phyloP scores from a whole-genome alignment of 92 coral and sea anemone species.

The Plumapathes pennacea region DNA sequence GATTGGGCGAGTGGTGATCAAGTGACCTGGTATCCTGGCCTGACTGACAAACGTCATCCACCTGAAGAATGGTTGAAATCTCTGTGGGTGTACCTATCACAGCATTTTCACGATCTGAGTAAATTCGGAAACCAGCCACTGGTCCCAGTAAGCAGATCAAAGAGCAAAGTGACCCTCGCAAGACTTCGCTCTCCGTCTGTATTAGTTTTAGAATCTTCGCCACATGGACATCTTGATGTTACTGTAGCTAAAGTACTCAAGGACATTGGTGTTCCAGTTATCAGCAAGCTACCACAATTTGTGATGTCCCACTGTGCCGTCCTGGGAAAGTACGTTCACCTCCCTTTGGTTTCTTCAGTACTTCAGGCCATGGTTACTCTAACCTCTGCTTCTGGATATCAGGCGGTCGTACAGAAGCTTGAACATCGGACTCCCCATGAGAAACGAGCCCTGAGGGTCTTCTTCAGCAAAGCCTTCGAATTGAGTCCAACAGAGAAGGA shows the following conservation, averaged over 20 bases:
- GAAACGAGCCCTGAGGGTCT: slow-evolving; percentile 43
- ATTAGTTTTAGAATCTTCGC: slow-evolving; percentile 26
- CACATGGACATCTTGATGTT: slow-evolving; percentile 19
- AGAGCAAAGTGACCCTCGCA: slow-evolving; percentile 17
- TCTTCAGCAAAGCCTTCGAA: slow-evolving; percentile 22
- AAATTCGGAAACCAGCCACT: slow-evolving; percentile 56
- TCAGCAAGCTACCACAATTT: slow-evolving; percentile 46
- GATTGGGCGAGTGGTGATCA: slow-evolving; percentile 38
- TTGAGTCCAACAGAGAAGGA: slow-evolving; percentile 9
- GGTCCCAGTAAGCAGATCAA: slow-evolving; percentile 37
- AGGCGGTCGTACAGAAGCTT: too few species aligned
- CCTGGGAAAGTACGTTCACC: slow-evolving; percentile 34
- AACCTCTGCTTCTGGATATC: neutral
- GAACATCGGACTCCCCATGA: slow-evolving; percentile 20
- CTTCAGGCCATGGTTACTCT: slow-evolving; percentile 25
- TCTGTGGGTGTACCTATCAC: slow-evolving; percentile 66
- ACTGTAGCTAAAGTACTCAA: slow-evolving; percentile 7
- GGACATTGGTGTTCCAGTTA: slow-evolving; percentile 39
- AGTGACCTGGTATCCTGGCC: slow-evolving; percentile 62
- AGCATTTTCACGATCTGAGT: slow-evolving; percentile 39
- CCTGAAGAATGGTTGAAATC: slow-evolving; percentile 62
- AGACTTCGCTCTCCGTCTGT: slow-evolving; percentile 45
- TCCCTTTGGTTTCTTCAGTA: slow-evolving; percentile 51
- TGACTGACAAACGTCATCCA: slow-evolving; percentile 48
- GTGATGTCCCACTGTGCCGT: slow-evolving; percentile 34